These are phyloP conservation scores for Oeneis ivallda DNA, from an alignment of 2,888 invertebrate species.

Conservation along the genomic window DNA sequence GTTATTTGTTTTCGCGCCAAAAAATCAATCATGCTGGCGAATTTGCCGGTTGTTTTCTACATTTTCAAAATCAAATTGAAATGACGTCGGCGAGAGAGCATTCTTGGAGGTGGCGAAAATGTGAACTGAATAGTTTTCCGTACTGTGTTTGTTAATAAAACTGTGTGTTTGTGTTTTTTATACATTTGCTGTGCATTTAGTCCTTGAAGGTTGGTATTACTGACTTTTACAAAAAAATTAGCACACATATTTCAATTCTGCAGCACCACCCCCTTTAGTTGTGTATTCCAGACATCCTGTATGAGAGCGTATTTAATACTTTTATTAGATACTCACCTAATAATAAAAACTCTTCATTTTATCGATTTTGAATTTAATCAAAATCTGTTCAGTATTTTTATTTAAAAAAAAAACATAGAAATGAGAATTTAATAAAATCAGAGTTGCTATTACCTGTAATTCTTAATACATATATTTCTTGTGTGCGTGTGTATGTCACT, in stretches of 20 bases:
- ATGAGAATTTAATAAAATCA: too few relatives aligned
- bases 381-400: background rate
- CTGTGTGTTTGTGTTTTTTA: slow-evolving; percentile 43
- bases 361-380: background rate
- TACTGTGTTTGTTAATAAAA: slow-evolving; percentile 36
- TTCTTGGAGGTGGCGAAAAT: slow-evolving; percentile 55
- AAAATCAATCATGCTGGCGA: slow-evolving; percentile 66
- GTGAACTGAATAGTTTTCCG: slow-evolving; percentile 41
- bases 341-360: too few relatives aligned
- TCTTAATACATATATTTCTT: too few relatives aligned
- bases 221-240: background rate
- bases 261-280: too few relatives aligned
- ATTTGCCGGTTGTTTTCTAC: slow-evolving; percentile 64
- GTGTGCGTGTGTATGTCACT: too few relatives aligned
- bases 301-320: too few relatives aligned
- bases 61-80: slow-evolving; percentile 78
- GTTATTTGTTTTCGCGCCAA: slow-evolving; percentile 71
- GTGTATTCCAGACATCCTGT: too few relatives aligned
- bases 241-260: too few relatives aligned
- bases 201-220: slow-evolving; percentile 36
- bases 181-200: slow-evolving; percentile 32
- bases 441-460: too few relatives aligned
- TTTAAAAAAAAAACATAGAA: too few relatives aligned
- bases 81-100: slow-evolving; percentile 60
- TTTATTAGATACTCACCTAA: too few relatives aligned